These are phyloP conservation scores for Saguinus midas DNA, from an alignment of 2,113 vertebrate genomes.

Conservation along the genomic window DNA sequence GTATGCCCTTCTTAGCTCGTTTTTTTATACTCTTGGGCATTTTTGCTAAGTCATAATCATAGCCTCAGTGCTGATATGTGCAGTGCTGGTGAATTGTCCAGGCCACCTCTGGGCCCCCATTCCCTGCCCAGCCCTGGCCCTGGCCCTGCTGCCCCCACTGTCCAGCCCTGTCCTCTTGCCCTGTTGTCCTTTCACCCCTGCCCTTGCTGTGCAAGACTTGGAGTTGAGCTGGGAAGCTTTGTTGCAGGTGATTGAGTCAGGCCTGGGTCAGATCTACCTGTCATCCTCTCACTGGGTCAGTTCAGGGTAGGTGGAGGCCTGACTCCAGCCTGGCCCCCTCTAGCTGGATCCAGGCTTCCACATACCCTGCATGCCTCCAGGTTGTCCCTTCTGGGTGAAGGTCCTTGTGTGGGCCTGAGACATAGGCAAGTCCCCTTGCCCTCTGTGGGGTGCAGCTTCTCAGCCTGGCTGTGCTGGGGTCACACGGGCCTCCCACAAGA, in stretches of 20 bases:
- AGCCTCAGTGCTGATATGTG: background rate
- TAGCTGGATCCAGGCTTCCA: background rate
- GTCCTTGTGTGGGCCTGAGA: background rate
- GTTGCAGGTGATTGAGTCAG: background rate
- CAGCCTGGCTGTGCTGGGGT: background rate
- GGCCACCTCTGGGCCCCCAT: background rate
- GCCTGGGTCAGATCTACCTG: background rate
- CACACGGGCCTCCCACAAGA: background rate
- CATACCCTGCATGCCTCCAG: background rate
- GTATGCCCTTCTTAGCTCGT: background rate
- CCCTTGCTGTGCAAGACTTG: background rate
- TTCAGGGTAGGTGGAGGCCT: background rate
- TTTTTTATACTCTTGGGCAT: background rate
- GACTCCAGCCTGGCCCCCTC: background rate
- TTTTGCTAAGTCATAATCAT: slow-evolving; percentile 9
- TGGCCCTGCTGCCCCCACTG: background rate
- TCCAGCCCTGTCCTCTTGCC: background rate
- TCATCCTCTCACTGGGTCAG: background rate
- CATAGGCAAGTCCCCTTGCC: background rate
- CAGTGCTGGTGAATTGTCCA: background rate
- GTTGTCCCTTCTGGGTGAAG: background rate
- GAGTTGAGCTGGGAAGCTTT: background rate
- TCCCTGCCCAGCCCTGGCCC: background rate
- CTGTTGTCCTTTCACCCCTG: background rate
- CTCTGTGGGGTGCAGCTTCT: background rate